Conservation (phyloP, 2,888 invertebrate species). For the Sesia apiformis region DNA sequence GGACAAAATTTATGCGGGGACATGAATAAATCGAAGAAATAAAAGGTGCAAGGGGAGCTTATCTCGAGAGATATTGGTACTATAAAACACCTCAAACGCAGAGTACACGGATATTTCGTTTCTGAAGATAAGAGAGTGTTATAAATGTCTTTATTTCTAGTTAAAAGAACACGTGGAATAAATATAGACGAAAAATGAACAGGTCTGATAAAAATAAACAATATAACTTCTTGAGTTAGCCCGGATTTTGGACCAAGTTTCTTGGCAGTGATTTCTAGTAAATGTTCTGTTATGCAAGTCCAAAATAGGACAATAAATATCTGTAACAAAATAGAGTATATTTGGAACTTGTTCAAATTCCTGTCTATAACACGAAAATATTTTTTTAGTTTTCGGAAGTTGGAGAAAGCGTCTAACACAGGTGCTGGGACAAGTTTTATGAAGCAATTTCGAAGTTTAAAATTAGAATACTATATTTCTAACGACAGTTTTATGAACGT, state of each 20-base stretch:
- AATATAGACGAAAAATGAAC: no score
- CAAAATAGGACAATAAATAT: no score
- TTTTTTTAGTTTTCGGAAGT: slow-evolving; percentile 18
- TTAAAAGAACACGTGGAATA: no score
- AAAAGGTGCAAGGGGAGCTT: slow-evolving; percentile 48
- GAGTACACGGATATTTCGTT: slow-evolving; percentile 24
- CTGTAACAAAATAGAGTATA: no score
- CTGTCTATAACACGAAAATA: no score
- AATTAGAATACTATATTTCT: slow-evolving; percentile 23
- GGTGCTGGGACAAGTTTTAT: slow-evolving; percentile 29
- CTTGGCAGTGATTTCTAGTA: slow-evolving; percentile 10
- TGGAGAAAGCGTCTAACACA: slow-evolving; percentile 14
- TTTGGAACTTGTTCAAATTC: no score
- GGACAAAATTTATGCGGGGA: slow-evolving; percentile 51
- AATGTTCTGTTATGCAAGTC: slow-evolving; percentile 4
- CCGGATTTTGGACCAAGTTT: slow-evolving; percentile 12
- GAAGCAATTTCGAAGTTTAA: slow-evolving; percentile 26
- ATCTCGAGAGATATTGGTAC: slow-evolving; percentile 56
- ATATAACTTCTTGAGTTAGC: slow-evolving; percentile 3
- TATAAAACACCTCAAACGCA: slow-evolving; percentile 51
- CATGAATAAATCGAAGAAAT: slow-evolving; percentile 68
- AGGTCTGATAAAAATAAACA: slow-evolving; percentile 2
- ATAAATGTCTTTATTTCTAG: no score
- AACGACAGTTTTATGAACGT: not conserved
- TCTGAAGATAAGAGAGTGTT: slow-evolving; percentile 20